phyloP scores from a whole-genome alignment of 2,888 invertebrate species.

The Gastracanthus pulcherrimus region DNA sequence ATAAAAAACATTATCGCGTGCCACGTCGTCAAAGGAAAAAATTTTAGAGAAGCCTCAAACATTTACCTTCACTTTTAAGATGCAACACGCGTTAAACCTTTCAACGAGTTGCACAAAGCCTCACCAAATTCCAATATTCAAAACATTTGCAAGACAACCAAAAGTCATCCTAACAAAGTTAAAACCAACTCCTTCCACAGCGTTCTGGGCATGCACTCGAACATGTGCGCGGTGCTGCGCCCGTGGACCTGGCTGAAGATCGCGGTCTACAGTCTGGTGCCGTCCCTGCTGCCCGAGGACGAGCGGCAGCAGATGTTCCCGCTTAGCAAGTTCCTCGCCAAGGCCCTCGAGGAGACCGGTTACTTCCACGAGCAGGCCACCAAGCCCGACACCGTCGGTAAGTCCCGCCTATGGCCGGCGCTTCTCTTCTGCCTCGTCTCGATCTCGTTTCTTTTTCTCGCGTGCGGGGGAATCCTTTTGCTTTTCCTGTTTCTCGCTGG shows the following conservation, averaged over 20 bases:
- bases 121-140: too few relatives aligned
- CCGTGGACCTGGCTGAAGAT: slow-evolving; percentile 60
- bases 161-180: too few relatives aligned
- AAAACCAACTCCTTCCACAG: slow-evolving; percentile 74
- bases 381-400: slow-evolving; percentile 87
- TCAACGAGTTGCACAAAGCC: too few relatives aligned
- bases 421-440: neutral
- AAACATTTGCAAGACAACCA: too few relatives aligned
- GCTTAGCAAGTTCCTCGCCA: slow-evolving; percentile 59
- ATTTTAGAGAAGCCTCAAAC: too few relatives aligned
- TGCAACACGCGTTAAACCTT: too few relatives aligned
- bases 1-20: too few relatives aligned
- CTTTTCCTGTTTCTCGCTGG: neutral
- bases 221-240: slow-evolving; percentile 73
- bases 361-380: slow-evolving; percentile 82
- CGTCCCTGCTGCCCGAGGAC: slow-evolving; percentile 66
- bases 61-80: too few relatives aligned
- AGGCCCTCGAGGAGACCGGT: slow-evolving; percentile 68
- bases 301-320: slow-evolving; percentile 68
- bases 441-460: neutral
- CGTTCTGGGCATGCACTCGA: slow-evolving; percentile 79
- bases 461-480: too few relatives aligned
- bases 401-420: slow-evolving; percentile 58
- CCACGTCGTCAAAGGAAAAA: too few relatives aligned
- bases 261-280: slow-evolving; percentile 66